These are phyloP conservation scores for Cacatua alba DNA, from an alignment of 2,113 vertebrate genomes.

Conservation along the genomic window DNA sequence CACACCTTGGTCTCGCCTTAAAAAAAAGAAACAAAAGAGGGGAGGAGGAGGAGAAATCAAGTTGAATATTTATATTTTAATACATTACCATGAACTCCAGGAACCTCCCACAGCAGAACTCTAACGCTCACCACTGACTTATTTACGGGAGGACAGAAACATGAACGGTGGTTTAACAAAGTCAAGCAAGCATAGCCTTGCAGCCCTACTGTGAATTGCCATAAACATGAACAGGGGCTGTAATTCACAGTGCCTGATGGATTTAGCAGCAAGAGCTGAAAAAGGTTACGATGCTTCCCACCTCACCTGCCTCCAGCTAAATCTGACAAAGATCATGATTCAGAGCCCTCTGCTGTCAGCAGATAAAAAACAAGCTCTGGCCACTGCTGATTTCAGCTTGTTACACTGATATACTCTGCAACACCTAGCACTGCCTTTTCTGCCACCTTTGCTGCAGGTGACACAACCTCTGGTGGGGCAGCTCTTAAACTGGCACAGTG, in stretches of 20 bases:
- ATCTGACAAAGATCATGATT: neutral
- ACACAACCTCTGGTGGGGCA: neutral
- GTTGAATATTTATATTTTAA: neutral
- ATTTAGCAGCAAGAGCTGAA: neutral
- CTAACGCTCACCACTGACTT: neutral
- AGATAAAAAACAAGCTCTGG: neutral
- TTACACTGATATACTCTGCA: neutral
- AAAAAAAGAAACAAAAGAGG: neutral
- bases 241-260: neutral
- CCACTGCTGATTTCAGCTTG: neutral
- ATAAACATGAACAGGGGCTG: neutral
- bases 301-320: neutral
- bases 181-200: neutral
- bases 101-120: neutral
- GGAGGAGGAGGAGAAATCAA: neutral
- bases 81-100: neutral
- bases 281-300: neutral
- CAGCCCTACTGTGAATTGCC: neutral
- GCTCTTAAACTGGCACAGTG: neutral
- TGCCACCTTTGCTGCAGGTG: neutral
- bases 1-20: constrained; percentile 91
- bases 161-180: neutral
- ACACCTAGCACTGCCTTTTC: neutral
- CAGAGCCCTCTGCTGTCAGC: neutral
- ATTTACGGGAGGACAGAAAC: neutral